Evolutionary conservation across 2,888 invertebrate species (phyloP), one percentile per base, ranked within the genome.

Genomic region (Leucoma salicis): DNA sequence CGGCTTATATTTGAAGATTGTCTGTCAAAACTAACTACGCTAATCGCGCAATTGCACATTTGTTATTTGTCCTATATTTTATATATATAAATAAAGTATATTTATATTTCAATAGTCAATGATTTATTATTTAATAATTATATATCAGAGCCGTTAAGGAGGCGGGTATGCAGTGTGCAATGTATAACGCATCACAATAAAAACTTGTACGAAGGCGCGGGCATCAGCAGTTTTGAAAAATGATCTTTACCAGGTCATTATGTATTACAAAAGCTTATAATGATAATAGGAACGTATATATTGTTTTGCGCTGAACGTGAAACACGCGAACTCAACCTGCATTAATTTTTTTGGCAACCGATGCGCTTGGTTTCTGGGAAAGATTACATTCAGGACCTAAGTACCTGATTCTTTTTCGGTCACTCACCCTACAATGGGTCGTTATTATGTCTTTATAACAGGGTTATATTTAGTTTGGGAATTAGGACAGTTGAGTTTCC

Each of bases 341-440:
- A 53, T 58, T 43, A 46, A 54, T 57, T 79, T 83, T 87, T 85
- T 88, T 87, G 87, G 86, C 87, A 84, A 76, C 68, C 76, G 73
- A 57, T 66, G 74, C 73, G 74, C 70, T 64, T 55, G 79, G 75
- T 78, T 86, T 85, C 88, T 72, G 70, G 67, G 85, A 87, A 88
- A 75, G 81, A 85, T 85, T 81, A 75, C 78, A 74, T 80, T 85
- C 71, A 71, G 78, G 70, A 74, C 75, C 80, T 81, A 81, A 85
- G 84, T 85, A 78, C 79, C 70, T 74, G 84, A 84, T 87, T 88
- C 84, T 85, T 81, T 82, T 74, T 72, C 81, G 88, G 87, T 82
- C 86, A 78, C 46, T 82, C 72, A 69, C 84, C 87, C 66, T 56
- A 47, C 44, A 52, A 58, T 57, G 63, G 64, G 59, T 64, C 70